Conservation (phyloP, 2,888 invertebrate species). For the Belgica antarctica region DNA sequence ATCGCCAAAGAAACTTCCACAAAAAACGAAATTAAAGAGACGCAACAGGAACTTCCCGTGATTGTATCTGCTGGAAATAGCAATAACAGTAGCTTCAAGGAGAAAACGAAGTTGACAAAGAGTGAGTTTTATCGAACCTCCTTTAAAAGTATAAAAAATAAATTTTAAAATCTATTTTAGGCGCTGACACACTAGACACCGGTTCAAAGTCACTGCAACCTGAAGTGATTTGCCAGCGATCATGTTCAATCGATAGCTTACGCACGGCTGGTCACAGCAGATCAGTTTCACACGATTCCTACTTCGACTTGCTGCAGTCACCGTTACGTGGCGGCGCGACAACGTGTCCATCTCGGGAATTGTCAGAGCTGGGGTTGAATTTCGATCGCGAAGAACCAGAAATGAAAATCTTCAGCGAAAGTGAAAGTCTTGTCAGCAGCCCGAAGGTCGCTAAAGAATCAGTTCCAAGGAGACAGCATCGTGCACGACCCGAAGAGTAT, state of each 20-base stretch:
- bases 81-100: conserved; percentile 40
- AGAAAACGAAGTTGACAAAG: conserved; percentile 35
- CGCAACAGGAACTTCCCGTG: conserved; percentile 25
- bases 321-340: conserved; percentile 53
- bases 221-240: conserved; percentile 53
- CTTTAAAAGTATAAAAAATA: neutral
- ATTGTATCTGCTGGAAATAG: conserved; percentile 34
- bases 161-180: conserved; percentile 32
- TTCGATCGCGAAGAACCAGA: conserved; percentile 82
- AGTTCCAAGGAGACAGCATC: conserved; percentile 55
- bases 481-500: conserved; percentile 60
- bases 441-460: conserved; percentile 56
- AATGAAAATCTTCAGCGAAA: conserved; percentile 85
- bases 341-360: conserved; percentile 59
- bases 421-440: conserved; percentile 68
- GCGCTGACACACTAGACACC: conserved; percentile 37
- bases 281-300: conserved; percentile 90
- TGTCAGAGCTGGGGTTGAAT: conserved; percentile 80
- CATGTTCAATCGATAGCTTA: conserved; percentile 55
- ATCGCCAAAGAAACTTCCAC: conserved; percentile 25
- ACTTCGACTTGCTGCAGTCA: conserved; percentile 68
- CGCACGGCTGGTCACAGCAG: conserved; percentile 57
- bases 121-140: neutral
- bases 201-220: conserved; percentile 47
- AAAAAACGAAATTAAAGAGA: conserved; percentile 10